Base-by-base conservation (phyloP, 2,797 vertebrate species). In the Knipowitschia caucasica region DNA sequence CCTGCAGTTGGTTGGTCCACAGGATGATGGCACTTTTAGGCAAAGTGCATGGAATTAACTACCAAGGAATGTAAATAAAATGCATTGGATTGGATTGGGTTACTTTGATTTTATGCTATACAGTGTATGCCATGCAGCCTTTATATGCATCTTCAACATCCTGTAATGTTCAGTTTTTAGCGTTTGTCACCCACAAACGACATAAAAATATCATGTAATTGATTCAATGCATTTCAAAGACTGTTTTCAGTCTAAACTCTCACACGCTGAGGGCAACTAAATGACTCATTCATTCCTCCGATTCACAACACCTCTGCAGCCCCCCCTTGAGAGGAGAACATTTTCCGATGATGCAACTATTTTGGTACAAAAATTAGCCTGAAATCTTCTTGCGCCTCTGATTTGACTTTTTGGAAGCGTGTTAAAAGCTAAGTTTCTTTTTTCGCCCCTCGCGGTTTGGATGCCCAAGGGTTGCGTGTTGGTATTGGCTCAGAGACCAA, bases 401-500 rank as follows among this genome's bases (percentile, higher is more conserved):
- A 85, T 75, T 42, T 67, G 54, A 52, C 67, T 85, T 86, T 78
- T 53, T 63, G 63, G 55, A 82, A 64, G 45, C n/a, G 51, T 34
- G 59, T 62, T 56, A 75, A 72, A 85, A 85, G 64, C 55, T 56
- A 80, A 66, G 70, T 79, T 84, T 82, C 61, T 72, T 53, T 72
- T 53, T 67, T 49, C 21, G 64, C 64, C 50, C 69, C 56, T 65
- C 50, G 53, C 61, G 56, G 78, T 65, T 69, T 64, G 68, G 38
- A 75, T 71, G 63, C 71, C 72, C 40, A 53, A 62, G 73, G 80
- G 75, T 66, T 62, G 73, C 31, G 60, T 86, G 81, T 88, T 89
- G 64, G 64, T 61, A 65, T 84, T 83, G 86, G 86, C 85, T 78
- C 78, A 77, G 73, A 73, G 69, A 64, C 71, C 77, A 78, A 84